Base-by-base conservation (phyloP, 2,113 vertebrate species). In the Willisornis vidua region DNA sequence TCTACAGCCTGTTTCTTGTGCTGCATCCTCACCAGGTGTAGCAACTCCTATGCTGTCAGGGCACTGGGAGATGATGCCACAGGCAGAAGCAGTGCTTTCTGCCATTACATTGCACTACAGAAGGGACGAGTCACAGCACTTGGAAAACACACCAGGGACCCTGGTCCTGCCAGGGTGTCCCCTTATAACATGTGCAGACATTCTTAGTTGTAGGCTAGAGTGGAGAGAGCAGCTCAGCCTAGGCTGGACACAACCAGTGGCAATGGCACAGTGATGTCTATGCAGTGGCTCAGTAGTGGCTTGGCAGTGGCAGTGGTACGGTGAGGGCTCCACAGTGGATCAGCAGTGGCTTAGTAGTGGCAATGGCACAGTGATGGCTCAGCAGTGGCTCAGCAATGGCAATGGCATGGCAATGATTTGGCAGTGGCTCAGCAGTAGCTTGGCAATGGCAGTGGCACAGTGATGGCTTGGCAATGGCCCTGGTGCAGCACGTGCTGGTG, bases 121-220 rank as follows among this genome's bases (percentile, higher is more conserved):
- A 87, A 87, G n/a, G 49, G 46, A 29, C 29, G 58, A 48, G 22
- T 72, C 62, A 28, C 37, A 52, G 12, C 1, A 0, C 66, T 73
- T 7, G 4, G 49, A 46, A 83, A 79, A 37, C 2, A 7, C 79
- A 57, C 18, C 33, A 66, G 57, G n/a, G 25, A 68, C 54, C n/a
- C 46, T 4, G 3, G 7, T 83, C 26, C 49, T 63, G 83, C 19
- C 33, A 43, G 20, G 7, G 5, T 52, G 37, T 72, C 54, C 57
- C 41, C 41, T 74, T 71, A 57, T 77, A 5, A 1, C 33, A 7
- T 0, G 0, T 4, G 6, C 46, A 2, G 4, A 5, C 6, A 3
- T 70, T 43, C 55, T 45, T 41, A 10, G 83, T 93, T 45, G 25
- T 3, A 4, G 49, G 19, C 41, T 67, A 37, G 55, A 78, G 51